Evolutionary conservation across 2,113 vertebrate species (phyloP).

Genomic region (Desmodus rotundus): DNA sequence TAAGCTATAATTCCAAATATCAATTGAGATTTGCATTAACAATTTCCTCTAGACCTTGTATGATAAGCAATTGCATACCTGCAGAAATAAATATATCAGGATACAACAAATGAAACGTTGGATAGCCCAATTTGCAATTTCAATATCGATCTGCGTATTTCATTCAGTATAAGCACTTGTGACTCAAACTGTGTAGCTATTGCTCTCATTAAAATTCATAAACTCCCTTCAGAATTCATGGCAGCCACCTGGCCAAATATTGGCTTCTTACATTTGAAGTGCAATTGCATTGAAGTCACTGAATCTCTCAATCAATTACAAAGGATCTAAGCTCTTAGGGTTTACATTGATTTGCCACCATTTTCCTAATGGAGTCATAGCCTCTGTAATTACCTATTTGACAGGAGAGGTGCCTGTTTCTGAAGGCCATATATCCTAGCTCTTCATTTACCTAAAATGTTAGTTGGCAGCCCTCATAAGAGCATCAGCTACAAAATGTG

Average conservation of each 20-base stretch:
- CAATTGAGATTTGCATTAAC: slow-evolving; percentile 50
- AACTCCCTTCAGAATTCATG: slow-evolving; percentile 63
- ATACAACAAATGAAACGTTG: slow-evolving; percentile 39
- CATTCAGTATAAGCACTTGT: slow-evolving; percentile 45
- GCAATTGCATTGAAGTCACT: slow-evolving; percentile 68
- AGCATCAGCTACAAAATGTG: slow-evolving; percentile 66
- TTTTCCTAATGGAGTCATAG: slow-evolving; percentile 72
- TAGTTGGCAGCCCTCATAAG: slow-evolving; percentile 65
- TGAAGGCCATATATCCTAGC: slow-evolving; percentile 59
- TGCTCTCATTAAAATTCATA: slow-evolving; percentile 65
- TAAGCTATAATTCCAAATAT: slow-evolving; percentile 30
- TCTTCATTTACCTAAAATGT: slow-evolving; percentile 75
- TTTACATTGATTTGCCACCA: slow-evolving; percentile 70
- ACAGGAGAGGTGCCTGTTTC: slow-evolving; percentile 66
- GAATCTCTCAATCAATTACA: slow-evolving; percentile 73
- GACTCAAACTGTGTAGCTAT: slow-evolving; percentile 48
- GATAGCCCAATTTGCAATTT: slow-evolving; percentile 3
- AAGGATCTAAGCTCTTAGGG: slow-evolving; percentile 68
- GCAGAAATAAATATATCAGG: slow-evolving; percentile 42
- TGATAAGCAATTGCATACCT: slow-evolving; percentile 27
- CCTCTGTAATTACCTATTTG: slow-evolving; percentile 72
- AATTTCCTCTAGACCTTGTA: background rate
- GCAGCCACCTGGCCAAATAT: slow-evolving; percentile 70
- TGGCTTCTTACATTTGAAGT: slow-evolving; percentile 67
- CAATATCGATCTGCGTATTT: slow-evolving; percentile 58